Evolutionary conservation across 2,888 invertebrate genomes (phyloP).

Genomic region (Brachyopa scutellaris): DNA sequence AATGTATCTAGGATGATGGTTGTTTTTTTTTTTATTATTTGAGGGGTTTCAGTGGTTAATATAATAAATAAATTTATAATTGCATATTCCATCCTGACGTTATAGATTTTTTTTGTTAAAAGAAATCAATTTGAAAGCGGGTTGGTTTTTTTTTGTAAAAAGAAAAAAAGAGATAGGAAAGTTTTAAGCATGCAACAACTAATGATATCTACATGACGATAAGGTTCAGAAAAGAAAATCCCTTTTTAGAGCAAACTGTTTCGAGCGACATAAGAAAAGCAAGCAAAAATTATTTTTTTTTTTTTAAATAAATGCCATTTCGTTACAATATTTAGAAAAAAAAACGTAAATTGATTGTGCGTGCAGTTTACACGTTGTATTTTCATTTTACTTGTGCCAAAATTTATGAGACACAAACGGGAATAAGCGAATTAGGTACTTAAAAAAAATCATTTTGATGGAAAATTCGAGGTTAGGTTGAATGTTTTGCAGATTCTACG

Average conservation of each 20-base stretch:
- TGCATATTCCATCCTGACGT: slow-evolving; percentile 42
- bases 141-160: slow-evolving; percentile 10
- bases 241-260: slow-evolving; percentile 12
- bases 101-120: slow-evolving; percentile 34
- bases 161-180: not conserved
- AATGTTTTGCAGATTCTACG: no score
- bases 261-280: slow-evolving; percentile 10
- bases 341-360: slow-evolving; percentile 56
- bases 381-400: not conserved
- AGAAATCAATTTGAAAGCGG: slow-evolving; percentile 34
- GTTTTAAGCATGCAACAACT: slow-evolving; percentile 53
- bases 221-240: slow-evolving; percentile 20
- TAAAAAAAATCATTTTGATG: no score
- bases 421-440: no score
- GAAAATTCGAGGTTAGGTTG: no score
- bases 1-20: slow-evolving; percentile 79
- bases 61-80: slow-evolving; percentile 19
- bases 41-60: slow-evolving; percentile 53
- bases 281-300: slow-evolving; percentile 22
- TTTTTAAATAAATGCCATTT: slow-evolving; percentile 45
- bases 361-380: slow-evolving; percentile 23
- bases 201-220: slow-evolving; percentile 20
- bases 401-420: slow-evolving; percentile 10
- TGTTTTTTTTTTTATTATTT: slow-evolving; percentile 41
- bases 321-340: slow-evolving; percentile 3